Evolutionary conservation across 2,113 vertebrate species (phyloP), one percentile per base, ranked within the genome.

Genomic region (Thymallus thymallus): DNA sequence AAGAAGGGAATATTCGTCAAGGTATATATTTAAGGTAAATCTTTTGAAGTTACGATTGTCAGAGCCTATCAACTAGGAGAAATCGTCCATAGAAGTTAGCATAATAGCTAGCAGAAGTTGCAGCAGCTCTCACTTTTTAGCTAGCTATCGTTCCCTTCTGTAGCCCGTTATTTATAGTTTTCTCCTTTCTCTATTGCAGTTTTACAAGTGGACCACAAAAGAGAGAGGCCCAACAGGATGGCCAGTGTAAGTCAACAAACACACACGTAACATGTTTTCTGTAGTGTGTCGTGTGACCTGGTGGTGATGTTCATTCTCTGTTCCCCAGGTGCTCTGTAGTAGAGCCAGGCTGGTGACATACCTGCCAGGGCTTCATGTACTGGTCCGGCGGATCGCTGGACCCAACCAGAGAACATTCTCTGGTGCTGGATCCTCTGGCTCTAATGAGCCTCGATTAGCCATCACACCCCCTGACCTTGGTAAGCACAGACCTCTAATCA

Each of bases 341-440:
- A 95, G 93, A 92, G 92, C 92, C 80, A 94, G 95, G 82, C 85
- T 97, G 90, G 95, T 97, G 84, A 92, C 90, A 16, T 98, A 97
- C 88, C 93, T 98, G 24, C 96, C 97, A 62, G 96, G 96, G 20
- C 91, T 98, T 88, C 93, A 93, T 65, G 92, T 94, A 76, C 90
- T 99, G 75, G 86, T 98, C 61, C 90, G 66, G 72, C 95, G 93
- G 77, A 83, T 97, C 79, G 84, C 91, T 62, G 93, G 80, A 73
- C 77, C 91, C 83, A 94, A 51, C 48, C 48, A 51, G 3, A 51
- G 90, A 86, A 24, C 91, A 74, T 96, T 95, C 87, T 95, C 95
- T 81, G 90, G 94, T 66, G 92, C 93, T 63, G 94, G 93, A 76
- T 93, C 95, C 26, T 95, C 94, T 9, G 94, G 95, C 76, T 95